Evolutionary conservation across 37 sponge, comb jelly and placozoan genomes (phyloP).

Genomic region (Mnemiopsis leidyi): DNA sequence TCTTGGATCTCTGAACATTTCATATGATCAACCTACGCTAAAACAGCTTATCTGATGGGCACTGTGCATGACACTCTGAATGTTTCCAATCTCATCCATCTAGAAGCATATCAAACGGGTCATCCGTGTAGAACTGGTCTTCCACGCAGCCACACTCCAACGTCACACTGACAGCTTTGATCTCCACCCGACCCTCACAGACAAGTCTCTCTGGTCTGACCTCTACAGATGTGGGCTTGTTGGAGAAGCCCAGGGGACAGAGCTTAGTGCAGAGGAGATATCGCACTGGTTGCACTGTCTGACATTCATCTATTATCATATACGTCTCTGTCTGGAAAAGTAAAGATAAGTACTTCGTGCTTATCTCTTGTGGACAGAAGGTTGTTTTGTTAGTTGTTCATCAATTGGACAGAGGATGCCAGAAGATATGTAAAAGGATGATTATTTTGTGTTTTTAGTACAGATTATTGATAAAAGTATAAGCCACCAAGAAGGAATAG

Average conservation of each 20-base stretch:
- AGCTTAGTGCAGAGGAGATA: background rate
- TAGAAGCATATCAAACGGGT: background rate
- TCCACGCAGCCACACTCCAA: background rate
- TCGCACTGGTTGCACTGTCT: background rate
- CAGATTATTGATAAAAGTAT: no score
- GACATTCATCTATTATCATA: background rate
- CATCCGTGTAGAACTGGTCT: background rate
- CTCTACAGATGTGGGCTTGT: background rate
- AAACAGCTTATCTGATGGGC: no score
- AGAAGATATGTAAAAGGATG: no score
- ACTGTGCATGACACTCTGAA: no score
- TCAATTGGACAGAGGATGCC: no score
- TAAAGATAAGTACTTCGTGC: no score
- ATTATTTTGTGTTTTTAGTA: no score
- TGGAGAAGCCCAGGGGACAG: background rate
- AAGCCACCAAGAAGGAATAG: no score
- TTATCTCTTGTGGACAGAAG: no score
- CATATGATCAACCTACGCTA: no score
- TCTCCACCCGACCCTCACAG: background rate
- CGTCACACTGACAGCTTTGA: background rate
- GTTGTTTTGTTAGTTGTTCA: no score
- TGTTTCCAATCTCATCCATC: background rate
- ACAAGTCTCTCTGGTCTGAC: background rate
- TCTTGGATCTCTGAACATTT: no score
- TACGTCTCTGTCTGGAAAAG: background rate